Evolutionary conservation across 1,140 invertebrate genomes (phyloP), one percentile per base, ranked within the genome.

Genomic region (Olivierus martensii): DNA sequence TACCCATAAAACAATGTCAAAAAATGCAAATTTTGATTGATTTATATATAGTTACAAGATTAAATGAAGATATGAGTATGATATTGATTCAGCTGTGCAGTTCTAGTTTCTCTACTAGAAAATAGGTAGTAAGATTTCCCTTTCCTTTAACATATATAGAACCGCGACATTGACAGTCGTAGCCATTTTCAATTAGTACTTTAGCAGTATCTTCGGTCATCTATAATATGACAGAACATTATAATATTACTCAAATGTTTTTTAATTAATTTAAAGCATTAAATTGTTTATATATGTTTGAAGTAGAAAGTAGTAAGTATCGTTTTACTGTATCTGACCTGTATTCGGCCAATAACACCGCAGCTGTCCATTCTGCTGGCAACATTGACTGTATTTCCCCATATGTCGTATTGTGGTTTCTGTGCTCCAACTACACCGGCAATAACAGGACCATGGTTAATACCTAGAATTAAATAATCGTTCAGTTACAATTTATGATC

Each of bases 371-470:
- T 96, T 34, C 93, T 72, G 10, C 87, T 93, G 6, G 77, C 77
- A 2, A 96, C 90, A 68, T 98, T 97, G 1, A 97, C 93, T 0
- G 91, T 92, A 68, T 97, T 96, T 3, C 93, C 90, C 93, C 92
- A 97, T 61, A 79, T 96, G 62, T 97, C 93, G 70, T 95, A 97
- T 63, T 96, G 91, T 0, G 92, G 93, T 65, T 97, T 97, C 65
- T 93, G 87, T 0, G 90, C 90, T 0, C 91, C 92, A 21, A 96
- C 87, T 10, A 96, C 73, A 9, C 74, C 74, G 6, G 74, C 73
- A 35, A 61, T 57, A 3, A 96, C 88, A 1, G 90, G 87, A 0
- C 93, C 93, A 65, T 95, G 84, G 69, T 87, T 91, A 43, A 97
- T 73, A 34, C 21, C 14, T 28, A 48, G 35, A 47, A 55, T 18